Conservation (phyloP, 2,113 vertebrate genomes). For the Motacilla alba region DNA sequence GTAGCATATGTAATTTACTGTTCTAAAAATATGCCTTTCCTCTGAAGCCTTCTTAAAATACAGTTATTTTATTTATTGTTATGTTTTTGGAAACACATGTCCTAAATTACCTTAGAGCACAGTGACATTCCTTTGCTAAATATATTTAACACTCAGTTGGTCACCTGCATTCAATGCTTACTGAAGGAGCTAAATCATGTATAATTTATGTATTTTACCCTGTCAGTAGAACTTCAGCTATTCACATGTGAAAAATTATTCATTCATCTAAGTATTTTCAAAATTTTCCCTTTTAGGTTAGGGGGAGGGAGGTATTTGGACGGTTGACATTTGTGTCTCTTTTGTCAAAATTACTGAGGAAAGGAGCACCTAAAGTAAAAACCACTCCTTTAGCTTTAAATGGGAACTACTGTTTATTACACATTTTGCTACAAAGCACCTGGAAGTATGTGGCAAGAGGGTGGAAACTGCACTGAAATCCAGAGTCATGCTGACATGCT, state of each 20-base stretch:
- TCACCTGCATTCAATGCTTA: neutral
- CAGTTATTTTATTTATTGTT: neutral
- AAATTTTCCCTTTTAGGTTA: neutral
- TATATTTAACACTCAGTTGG: neutral
- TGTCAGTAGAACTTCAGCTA: neutral
- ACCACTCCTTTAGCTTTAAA: neutral
- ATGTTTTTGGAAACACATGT: neutral
- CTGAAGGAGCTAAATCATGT: neutral
- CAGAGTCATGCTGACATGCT: neutral
- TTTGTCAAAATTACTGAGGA: neutral
- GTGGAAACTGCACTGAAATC: neutral
- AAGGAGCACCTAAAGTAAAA: neutral
- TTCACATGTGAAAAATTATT: neutral
- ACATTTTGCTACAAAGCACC: neutral
- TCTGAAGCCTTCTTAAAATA: neutral
- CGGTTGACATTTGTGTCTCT: neutral
- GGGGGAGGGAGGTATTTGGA: neutral
- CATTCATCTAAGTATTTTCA: neutral
- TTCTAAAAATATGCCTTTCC: neutral
- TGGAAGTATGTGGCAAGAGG: neutral
- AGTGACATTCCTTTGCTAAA: neutral
- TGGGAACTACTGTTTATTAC: neutral
- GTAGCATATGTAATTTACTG: neutral
- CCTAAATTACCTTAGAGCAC: neutral
- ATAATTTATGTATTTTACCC: neutral